phyloP scores from a whole-genome alignment of 2,797 vertebrate species.

The Pitangus sulphuratus region DNA sequence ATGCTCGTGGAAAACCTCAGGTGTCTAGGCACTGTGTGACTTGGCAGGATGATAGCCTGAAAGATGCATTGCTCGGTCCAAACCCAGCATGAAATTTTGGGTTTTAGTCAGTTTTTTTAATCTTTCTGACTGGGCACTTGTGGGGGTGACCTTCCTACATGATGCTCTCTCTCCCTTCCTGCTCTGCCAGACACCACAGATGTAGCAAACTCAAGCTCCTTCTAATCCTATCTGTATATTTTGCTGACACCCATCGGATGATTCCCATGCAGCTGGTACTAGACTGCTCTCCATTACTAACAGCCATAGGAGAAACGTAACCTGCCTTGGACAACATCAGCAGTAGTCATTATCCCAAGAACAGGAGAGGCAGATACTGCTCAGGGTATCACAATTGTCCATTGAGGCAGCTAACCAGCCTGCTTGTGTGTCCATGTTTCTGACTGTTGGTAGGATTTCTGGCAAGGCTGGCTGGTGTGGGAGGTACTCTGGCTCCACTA shows the following conservation, averaged over 20 bases:
- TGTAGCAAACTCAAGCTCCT: background rate
- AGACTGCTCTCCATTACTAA: background rate
- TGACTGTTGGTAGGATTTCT: background rate
- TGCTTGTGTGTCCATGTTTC: accelerated
- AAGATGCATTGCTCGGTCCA: accelerated
- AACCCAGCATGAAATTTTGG: background rate
- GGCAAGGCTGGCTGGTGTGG: background rate
- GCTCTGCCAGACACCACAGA: background rate
- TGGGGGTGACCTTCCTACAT: background rate
- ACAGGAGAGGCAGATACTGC: background rate
- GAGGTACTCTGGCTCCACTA: accelerated
- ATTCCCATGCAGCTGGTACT: background rate
- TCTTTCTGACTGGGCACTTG: background rate
- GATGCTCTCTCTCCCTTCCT: background rate
- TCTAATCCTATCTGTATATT: background rate
- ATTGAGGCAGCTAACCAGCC: background rate
- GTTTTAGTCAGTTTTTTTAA: background rate
- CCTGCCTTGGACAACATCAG: background rate
- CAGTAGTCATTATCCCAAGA: background rate
- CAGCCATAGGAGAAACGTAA: background rate
- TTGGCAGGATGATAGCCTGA: background rate
- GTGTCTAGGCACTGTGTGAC: background rate
- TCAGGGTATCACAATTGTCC: background rate
- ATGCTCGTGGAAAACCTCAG: accelerated
- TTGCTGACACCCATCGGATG: background rate